Base-by-base conservation (phyloP, 2,888 invertebrate species). In the Timandra comae region DNA sequence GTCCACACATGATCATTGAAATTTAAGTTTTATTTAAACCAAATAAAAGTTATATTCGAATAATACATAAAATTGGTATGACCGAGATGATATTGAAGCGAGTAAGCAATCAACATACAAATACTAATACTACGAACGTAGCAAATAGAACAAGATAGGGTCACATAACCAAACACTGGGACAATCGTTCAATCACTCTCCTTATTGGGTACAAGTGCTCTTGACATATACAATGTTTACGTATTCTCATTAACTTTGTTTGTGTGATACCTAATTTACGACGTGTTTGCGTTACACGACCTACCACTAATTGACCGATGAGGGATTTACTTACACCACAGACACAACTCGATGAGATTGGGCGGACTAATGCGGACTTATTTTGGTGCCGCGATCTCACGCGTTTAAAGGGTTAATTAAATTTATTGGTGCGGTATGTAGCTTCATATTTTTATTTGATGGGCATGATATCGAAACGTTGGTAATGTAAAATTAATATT, bases 221-320 rank as follows among this genome's bases (percentile, higher is more conserved):
- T 76, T 68, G 65, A 63, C 64, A 34, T 61, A 49, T 47, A 61
- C 52, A 43, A 47, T 80, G 81, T 81, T 79, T 78, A 74, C 69
- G 46, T 51, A 56, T 56, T 59, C 76, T 82, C 82, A 80, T 84
- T 80, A 77, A 68, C 58, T 63, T 42, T 80, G 82, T 80, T 80
- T 79, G 80, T 68, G 68, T 67, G 63, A 56, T 56, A 52, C 58
- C 66, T 78, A 72, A 82, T 82, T 85, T 82, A 82, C 82, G 81
- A 78, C 51, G 64, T 82, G 80, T 81, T 79, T 79, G 74, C 59
- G 52, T 56, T 63, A 30, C 55, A 57, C 62, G 63, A 60, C 53
- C 54, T 61, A 64, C 52, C 63, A 55, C 65, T 76, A 78, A 81
- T 82, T 79, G 75, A 70, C 56, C 57, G 55, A 62, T 67, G 65